Conservation (phyloP, 2,888 invertebrate species). For the Troides oblongomaculatus region DNA sequence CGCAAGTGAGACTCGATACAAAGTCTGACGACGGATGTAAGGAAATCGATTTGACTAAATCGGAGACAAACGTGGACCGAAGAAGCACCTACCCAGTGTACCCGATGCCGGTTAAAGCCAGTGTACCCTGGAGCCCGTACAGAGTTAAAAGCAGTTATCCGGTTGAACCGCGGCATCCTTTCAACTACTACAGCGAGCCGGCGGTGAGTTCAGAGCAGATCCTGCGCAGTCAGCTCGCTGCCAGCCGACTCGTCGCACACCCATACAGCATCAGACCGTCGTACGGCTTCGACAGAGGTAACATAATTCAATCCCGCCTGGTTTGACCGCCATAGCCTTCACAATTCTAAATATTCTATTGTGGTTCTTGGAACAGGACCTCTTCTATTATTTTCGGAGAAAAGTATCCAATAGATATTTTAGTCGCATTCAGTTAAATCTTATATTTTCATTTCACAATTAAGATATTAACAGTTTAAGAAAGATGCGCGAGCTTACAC, state of each 20-base stretch:
- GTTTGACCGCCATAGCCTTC: too few species aligned
- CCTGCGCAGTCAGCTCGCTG: conserved; percentile 59
- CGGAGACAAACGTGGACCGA: conserved; percentile 50
- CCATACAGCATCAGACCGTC: conserved; percentile 58
- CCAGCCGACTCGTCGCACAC: conserved; percentile 56
- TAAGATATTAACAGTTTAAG: too few species aligned
- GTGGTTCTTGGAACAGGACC: too few species aligned
- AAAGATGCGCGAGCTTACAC: too few species aligned
- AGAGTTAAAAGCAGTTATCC: conserved; percentile 51
- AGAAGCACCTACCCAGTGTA: conserved; percentile 65
- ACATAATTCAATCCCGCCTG: conserved; percentile 32
- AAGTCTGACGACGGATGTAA: too few species aligned
- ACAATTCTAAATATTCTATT: too few species aligned
- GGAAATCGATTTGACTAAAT: conserved; percentile 38
- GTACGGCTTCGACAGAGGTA: conserved; percentile 69
- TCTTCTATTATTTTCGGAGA: too few species aligned
- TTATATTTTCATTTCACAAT: too few species aligned
- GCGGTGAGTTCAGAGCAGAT: conserved; percentile 59
- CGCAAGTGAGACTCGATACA: too few species aligned
- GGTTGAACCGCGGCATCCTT: conserved; percentile 46
- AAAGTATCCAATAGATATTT: too few species aligned
- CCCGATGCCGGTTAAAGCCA: conserved; percentile 62
- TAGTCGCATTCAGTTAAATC: too few species aligned
- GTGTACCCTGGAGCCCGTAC: conserved; percentile 51
- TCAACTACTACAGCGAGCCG: conserved; percentile 62